Percentiles rank a stretch among this genome's conserved stretches.
These are phyloP conservation scores for Congeria kusceri DNA, from an alignment of 2,888 invertebrate genomes.

Conservation along the genomic window DNA sequence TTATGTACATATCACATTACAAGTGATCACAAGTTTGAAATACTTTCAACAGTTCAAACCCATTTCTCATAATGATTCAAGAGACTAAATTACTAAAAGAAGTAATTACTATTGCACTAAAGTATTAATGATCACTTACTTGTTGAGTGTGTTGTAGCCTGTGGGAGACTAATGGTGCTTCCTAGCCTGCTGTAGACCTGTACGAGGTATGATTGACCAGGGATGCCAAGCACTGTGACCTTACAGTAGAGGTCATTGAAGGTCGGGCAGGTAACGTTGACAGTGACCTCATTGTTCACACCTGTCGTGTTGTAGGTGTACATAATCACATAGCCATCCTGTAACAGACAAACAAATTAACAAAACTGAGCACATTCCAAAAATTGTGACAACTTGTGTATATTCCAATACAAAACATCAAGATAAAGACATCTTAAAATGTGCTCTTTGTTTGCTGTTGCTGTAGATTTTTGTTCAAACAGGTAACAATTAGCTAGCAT, in stretches of 20 bases:
- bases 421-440: too few relatives aligned
- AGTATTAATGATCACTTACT: slow-evolving; percentile 48
- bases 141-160: slow-evolving; percentile 67
- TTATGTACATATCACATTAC: too few relatives aligned
- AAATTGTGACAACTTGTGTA: too few relatives aligned
- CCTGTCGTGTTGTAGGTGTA: slow-evolving; percentile 54
- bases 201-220: slow-evolving; percentile 67
- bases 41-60: too few relatives aligned
- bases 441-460: too few relatives aligned
- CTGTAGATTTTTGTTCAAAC: too few relatives aligned
- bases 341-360: slow-evolving; percentile 8
- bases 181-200: slow-evolving; percentile 65
- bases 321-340: slow-evolving; percentile 62
- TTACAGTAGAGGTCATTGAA: slow-evolving; percentile 35
- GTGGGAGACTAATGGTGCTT: slow-evolving; percentile 55
- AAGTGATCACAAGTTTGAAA: too few relatives aligned
- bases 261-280: slow-evolving; percentile 54
- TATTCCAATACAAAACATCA: too few relatives aligned
- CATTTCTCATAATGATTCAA: too few relatives aligned
- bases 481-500: too few relatives aligned
- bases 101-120: neutral
- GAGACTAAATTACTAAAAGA: too few relatives aligned
- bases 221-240: slow-evolving; percentile 57
- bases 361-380: too few relatives aligned
- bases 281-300: slow-evolving; percentile 45